Base-by-base conservation (phyloP, 1,140 invertebrate species). In the Stegodyphus dumicola region DNA sequence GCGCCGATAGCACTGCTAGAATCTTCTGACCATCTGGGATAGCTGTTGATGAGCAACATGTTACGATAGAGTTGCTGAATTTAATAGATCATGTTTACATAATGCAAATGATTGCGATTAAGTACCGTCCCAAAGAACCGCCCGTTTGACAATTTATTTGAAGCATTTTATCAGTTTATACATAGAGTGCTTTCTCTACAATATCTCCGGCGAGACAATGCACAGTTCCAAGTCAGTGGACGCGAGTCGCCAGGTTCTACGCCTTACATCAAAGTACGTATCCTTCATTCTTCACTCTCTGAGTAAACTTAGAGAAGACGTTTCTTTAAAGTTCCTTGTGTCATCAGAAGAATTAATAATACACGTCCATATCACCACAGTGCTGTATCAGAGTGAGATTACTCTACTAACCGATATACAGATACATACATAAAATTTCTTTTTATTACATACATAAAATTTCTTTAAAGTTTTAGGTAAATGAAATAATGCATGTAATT, bases 161-260 rank as follows among this genome's bases (percentile, higher is more conserved):
- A n/a, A n/a, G n/a, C n/a, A n/a, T n/a, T n/a, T n/a, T n/a, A n/a
- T n/a, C n/a, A n/a, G n/a, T n/a, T n/a, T n/a, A n/a, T n/a, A n/a
- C n/a, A n/a, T n/a, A 51, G 6, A 76, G 18, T 0, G n/a, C 65
- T 13, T 67, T n/a, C 7, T n/a, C 65, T 89, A 89, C 33, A 33
- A 3, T 33, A 33, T 33, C 33, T 33, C 33, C 17, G 1, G 65
- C 65, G 11, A 67, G 17, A 67, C 6, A 5, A 2, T n/a, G 65
- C 65, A 6, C 6, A 7, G 10, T 2, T 2, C 10, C 17, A 7
- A 67, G 17, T n/a, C 9, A n/a, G 11, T 67, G 65, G 65, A 18
- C 65, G 65, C 2, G 11, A 17, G n/a, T 67, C 17, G 11, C 65
- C 65, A 7, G 6, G 17, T 17, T 67, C 1, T 33, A 33, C 33